These are phyloP conservation scores for Dendrophyllia cribrosa DNA, from an alignment of 64 coral and sea anemone genomes.

Conservation along the genomic window DNA sequence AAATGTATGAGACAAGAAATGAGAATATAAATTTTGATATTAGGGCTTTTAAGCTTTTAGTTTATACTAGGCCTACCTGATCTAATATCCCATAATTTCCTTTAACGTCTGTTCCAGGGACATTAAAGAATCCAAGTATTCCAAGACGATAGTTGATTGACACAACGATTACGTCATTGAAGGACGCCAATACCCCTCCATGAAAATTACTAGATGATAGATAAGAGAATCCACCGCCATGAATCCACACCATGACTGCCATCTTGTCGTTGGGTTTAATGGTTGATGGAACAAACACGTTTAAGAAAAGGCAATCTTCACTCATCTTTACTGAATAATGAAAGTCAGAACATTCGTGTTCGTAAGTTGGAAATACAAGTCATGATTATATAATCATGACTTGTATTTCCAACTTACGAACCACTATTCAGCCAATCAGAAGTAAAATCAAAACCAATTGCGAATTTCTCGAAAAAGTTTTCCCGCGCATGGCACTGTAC, in stretches of 20 bases:
- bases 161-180: conserved; percentile 65
- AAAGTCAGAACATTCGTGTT: neutral
- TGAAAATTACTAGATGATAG: neutral
- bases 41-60: no score
- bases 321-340: neutral
- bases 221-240: conserved; percentile 35
- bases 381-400: no score
- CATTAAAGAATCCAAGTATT: conserved; percentile 53
- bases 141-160: conserved; percentile 63
- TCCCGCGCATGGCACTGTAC: no score
- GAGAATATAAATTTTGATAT: no score
- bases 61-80: conserved; percentile 16
- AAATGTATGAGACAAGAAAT: no score
- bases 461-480: no score
- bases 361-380: no score
- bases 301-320: conserved; percentile 60
- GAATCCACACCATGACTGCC: conserved; percentile 67
- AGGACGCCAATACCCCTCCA: conserved; percentile 26
- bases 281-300: conserved; percentile 14
- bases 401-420: no score
- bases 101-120: conserved; percentile 42
- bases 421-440: no score
- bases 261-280: neutral
- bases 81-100: conserved; percentile 71
- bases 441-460: no score